Evolutionary conservation across 2,797 vertebrate genomes (phyloP).

Genomic region (Argentina silus): DNA sequence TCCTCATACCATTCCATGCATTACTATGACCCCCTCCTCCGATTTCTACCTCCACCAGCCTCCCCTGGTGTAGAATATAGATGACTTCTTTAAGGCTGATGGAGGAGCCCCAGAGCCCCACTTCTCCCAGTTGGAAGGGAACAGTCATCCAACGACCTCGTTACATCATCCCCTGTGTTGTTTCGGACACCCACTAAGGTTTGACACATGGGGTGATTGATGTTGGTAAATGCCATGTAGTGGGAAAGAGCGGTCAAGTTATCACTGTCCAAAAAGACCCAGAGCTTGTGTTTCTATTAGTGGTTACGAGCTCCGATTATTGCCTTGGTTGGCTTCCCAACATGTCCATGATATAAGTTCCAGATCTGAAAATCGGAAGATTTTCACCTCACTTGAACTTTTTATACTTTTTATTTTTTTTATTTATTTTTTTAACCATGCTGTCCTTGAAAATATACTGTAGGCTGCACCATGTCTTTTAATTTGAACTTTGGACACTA

Average conservation of each 20-base stretch:
- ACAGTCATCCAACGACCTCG: conserved; percentile 2
- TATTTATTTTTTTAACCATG: too few relatives aligned
- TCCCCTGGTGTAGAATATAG: not conserved
- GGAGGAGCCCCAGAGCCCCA: conserved; percentile 1
- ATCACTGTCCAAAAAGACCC: conserved; percentile 46
- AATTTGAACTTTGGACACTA: too few relatives aligned
- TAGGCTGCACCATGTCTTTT: conserved; percentile 28
- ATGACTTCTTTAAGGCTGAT: conserved; percentile 9
- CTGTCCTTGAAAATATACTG: conserved; percentile 38
- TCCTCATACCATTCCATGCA: not conserved
- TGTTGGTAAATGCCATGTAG: conserved; percentile 46
- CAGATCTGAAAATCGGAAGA: conserved; percentile 46
- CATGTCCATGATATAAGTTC: conserved; percentile 34
- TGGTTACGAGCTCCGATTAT: conserved; percentile 28
- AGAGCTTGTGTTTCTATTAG: conserved; percentile 54
- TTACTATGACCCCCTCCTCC: not conserved
- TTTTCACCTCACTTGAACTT: too few relatives aligned
- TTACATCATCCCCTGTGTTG: conserved; percentile 24
- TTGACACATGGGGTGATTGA: conserved; percentile 42
- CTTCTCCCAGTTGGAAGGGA: conserved; percentile 7
- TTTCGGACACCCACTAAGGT: conserved; percentile 33
- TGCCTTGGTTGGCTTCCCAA: conserved; percentile 32
- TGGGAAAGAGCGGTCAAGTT: conserved; percentile 42
- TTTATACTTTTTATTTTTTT: too few relatives aligned
- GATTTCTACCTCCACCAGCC: too few relatives aligned